Evolutionary conservation across 2,888 invertebrate genomes (phyloP), one percentile per base, ranked within the genome.

Genomic region (Eudemis profundana): DNA sequence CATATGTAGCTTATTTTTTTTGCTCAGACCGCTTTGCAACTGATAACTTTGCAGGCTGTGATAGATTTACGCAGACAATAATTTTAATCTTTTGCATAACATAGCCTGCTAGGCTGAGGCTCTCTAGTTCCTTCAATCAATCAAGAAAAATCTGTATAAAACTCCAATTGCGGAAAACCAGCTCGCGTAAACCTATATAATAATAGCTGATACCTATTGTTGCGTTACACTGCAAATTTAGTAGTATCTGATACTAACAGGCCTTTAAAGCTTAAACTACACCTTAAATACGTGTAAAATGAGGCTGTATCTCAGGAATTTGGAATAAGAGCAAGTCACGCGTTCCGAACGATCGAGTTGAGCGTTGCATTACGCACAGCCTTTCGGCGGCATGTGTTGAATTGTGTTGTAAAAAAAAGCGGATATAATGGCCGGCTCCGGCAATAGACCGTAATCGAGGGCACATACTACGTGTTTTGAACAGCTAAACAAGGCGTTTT

Each of bases 391-490:
- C 14, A 53, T 40, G 53, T 56, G 15, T 29, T 19, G 27, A 44
- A 56, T 56, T 56, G n/a, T 57, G 17, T 54, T 29, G 44, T 44
- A 19, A 57, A 57, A 57, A 57, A 53, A 53, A 56, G 29, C 42
- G 56, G 42, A 57, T 44, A 57, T 44, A 54, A 40, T 54, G 33
- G n/a, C n/a, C n/a, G n/a, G n/a, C 29, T 44, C 23, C 19, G 56
- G 19, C 29, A 56, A 27, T 42, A 54, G 4, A 17, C 27, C 15
- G 54, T 42, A 42, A 56, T 33, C 29, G 56, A 56, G 44, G 56
- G 19, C 44, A 44, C 23, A 29, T n/a, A 54, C 40, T 54, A 54
- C 40, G 40, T 54, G 42, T 42, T 27, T 54, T 7, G 8, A 54
- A 36, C 33, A 12, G 33, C 7, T 10, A 36, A 12, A 50, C 36